Base-by-base conservation (phyloP, 2,113 vertebrate genomes). In the Todiramphus saurophagus region DNA sequence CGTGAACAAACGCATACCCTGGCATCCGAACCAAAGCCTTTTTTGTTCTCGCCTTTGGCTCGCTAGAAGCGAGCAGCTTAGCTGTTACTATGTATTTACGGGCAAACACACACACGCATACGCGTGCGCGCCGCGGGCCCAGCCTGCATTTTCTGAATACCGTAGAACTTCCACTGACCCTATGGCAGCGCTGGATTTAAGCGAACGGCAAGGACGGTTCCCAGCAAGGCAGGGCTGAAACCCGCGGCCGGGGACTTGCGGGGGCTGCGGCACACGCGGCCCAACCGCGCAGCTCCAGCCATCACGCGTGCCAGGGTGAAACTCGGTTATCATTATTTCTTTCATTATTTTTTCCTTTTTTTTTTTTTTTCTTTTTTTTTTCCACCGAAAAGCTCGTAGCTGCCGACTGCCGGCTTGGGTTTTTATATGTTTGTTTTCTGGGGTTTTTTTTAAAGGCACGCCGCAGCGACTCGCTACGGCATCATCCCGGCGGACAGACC, bases 101-200 rank as follows among this genome's bases (percentile, higher is more conserved):
- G 64, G 44, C 68, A 33, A 27, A 64, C 35, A 11, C 68, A 7
- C n/a, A 14, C 39, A 17, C 44, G 21, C n/a, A 46, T 31, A 15
- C 10, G 72, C 76, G 48, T 68, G 62, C 51, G 70, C 63, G 64
- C 91, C 92, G 12, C 16, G 74, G 76, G 67, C 79, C 86, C 82
- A 62, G 81, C 46, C 91, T 19, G 79, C 81, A 67, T 96, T 93
- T 91, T 73, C 93, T 2, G 53, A 89, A 89, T 78, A 7, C 87
- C 70, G 27, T 20, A 4, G 4, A 90, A 90, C 80, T 83, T 46
- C 84, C 77, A 0, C 7, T 2, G 92, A 11, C 53, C 68, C 63
- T 5, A 0, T 0, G 35, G 59, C 94, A 53, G 25, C 2, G 44
- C 17, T 11, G 73, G 31, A 2, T 5, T 17, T 6, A 3, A 25